phyloP scores from a whole-genome alignment of 23 tunicate genomes.

The Oikopleura dioica region DNA sequence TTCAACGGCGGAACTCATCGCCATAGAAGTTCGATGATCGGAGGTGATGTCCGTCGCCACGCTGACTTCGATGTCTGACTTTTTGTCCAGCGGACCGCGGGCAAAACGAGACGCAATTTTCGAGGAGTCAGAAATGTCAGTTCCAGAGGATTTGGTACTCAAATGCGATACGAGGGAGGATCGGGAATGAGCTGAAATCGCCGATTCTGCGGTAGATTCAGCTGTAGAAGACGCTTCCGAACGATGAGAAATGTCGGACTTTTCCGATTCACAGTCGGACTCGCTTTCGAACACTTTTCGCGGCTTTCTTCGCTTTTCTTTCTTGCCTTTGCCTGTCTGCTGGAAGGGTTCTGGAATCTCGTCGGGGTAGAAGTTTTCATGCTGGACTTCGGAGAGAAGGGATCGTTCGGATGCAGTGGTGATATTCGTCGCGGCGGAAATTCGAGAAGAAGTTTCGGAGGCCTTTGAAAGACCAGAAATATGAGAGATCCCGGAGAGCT shows the following conservation, averaged over 20 bases:
- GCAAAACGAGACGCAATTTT: not conserved
- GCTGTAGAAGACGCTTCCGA: not conserved
- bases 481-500: not conserved
- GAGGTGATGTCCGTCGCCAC: not conserved
- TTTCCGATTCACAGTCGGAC: slow-evolving; percentile 11
- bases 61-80: not conserved
- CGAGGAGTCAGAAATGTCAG: not conserved
- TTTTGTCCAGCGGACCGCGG: not conserved
- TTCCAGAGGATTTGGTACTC: not conserved
- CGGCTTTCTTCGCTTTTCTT: not conserved
- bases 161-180: not conserved
- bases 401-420: slow-evolving; percentile 9
- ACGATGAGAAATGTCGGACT: not conserved
- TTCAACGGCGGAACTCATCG: not conserved
- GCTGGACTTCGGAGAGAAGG: not conserved
- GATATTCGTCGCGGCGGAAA: not conserved
- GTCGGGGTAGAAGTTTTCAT: not conserved
- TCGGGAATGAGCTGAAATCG: not conserved
- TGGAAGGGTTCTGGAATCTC: not conserved
- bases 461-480: not conserved
- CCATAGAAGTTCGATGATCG: not conserved
- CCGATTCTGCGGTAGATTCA: not conserved
- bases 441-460: not conserved
- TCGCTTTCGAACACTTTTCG: not conserved
- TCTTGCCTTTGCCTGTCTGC: not conserved